These are phyloP conservation scores for Cottus gobio DNA, from an alignment of 2,113 vertebrate species.

Conservation along the genomic window DNA sequence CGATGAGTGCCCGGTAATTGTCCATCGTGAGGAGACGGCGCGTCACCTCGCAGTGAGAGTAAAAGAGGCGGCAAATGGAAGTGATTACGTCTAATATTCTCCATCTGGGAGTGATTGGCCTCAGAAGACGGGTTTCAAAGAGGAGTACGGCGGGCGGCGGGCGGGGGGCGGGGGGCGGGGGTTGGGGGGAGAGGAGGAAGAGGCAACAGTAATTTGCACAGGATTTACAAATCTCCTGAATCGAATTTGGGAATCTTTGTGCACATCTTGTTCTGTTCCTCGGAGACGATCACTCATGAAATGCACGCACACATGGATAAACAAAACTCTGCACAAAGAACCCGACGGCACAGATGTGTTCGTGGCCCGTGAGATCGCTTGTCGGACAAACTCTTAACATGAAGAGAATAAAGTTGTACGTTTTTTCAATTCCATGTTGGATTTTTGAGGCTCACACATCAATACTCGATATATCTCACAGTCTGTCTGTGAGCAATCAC, in stretches of 20 bases:
- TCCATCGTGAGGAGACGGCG: conserved; percentile 67
- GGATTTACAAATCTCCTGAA: conserved; percentile 83
- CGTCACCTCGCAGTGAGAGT: conserved; percentile 79
- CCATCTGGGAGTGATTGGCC: conserved; percentile 83
- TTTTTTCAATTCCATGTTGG: conserved; percentile 18
- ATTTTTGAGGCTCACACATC: conserved; percentile 46
- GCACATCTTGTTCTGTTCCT: conserved; percentile 77
- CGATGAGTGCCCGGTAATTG: conserved; percentile 75
- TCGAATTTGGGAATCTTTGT: conserved; percentile 73
- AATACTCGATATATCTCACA: conserved; percentile 54
- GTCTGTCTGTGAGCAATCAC: conserved; percentile 72
- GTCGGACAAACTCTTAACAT: neutral
- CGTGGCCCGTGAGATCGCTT: neutral
- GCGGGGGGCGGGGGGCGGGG: neutral
- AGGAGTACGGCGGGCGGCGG: conserved; percentile 51
- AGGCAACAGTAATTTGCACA: conserved; percentile 77
- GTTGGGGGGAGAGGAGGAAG: conserved; percentile 66
- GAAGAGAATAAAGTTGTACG: conserved; percentile 18
- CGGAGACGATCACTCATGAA: conserved; percentile 68
- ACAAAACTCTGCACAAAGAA: conserved; percentile 30
- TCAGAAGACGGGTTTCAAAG: conserved; percentile 80
- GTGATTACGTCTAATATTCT: conserved; percentile 84
- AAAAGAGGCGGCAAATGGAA: conserved; percentile 76
- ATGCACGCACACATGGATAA: conserved; percentile 51
- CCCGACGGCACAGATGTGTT: neutral